These are phyloP conservation scores for Dendroctonus ponderosae DNA, from an alignment of 1,140 invertebrate species.

Conservation along the genomic window DNA sequence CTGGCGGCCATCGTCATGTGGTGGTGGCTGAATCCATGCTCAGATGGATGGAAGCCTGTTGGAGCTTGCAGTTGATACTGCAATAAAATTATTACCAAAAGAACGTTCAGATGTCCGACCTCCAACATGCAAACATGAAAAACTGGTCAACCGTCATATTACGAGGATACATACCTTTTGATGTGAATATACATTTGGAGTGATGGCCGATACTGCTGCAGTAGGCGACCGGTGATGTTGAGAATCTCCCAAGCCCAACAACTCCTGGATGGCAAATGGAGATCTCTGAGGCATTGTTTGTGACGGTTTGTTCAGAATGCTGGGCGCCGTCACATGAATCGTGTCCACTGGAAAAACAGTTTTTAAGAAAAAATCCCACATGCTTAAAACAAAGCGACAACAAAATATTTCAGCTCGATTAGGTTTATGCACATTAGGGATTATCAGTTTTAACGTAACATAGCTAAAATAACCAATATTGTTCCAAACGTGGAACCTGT, in stretches of 20 bases:
- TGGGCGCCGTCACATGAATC: slow-evolving; percentile 51
- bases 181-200: slow-evolving; percentile 50
- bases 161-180: slow-evolving; percentile 26
- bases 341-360: slow-evolving; percentile 41
- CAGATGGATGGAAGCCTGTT: slow-evolving; percentile 48
- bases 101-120: too few relatives aligned
- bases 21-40: slow-evolving; percentile 57
- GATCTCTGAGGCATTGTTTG: slow-evolving; percentile 75
- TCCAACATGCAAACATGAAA: too few relatives aligned
- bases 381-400: too few relatives aligned
- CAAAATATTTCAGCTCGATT: too few relatives aligned
- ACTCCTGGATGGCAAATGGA: slow-evolving; percentile 89
- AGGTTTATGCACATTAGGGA: too few relatives aligned
- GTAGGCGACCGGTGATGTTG: slow-evolving; percentile 54
- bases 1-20: slow-evolving; percentile 68
- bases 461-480: too few relatives aligned
- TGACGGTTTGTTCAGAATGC: slow-evolving; percentile 50
- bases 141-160: too few relatives aligned
- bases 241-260: slow-evolving; percentile 71
- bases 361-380: too few relatives aligned
- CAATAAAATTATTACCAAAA: too few relatives aligned
- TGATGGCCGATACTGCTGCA: slow-evolving; percentile 52
- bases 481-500: too few relatives aligned
- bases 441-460: too few relatives aligned
- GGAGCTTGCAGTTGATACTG: slow-evolving; percentile 46